Percentiles rank a stretch among this genome's conserved stretches.
phyloP scores from a whole-genome alignment of 2,888 invertebrate species.

The Cepaea hortensis region DNA sequence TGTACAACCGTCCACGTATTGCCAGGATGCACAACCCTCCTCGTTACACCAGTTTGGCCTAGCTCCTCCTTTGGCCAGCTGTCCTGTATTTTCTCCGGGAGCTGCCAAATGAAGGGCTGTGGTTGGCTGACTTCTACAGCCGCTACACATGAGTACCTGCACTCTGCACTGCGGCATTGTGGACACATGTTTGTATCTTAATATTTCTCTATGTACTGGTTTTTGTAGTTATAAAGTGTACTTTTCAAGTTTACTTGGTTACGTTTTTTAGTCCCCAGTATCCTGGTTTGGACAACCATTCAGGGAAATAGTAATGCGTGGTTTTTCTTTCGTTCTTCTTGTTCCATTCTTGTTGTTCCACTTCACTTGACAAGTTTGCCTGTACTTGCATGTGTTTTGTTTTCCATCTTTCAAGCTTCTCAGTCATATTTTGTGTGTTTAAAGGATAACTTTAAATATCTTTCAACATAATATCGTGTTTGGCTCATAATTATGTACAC shows the following conservation, averaged over 20 bases:
- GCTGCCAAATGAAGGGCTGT: slow-evolving; percentile 81
- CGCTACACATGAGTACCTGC: neutral
- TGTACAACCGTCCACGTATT: too few relatives aligned
- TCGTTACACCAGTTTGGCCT: neutral
- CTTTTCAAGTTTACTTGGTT: neutral
- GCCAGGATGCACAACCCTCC: too few relatives aligned
- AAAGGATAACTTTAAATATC: too few relatives aligned
- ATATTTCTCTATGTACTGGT: neutral
- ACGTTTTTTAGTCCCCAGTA: neutral
- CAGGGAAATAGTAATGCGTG: neutral
- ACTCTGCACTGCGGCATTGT: neutral
- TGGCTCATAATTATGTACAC: too few relatives aligned
- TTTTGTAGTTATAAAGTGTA: neutral
- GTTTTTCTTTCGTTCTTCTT: too few relatives aligned
- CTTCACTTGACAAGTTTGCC: too few relatives aligned
- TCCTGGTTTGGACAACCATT: neutral
- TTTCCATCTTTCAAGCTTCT: too few relatives aligned
- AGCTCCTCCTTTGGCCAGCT: slow-evolving; percentile 78
- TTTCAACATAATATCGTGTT: too few relatives aligned
- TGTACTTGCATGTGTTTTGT: too few relatives aligned
- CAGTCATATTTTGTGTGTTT: too few relatives aligned
- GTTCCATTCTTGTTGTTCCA: too few relatives aligned
- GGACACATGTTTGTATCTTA: neutral
- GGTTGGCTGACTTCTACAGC: slow-evolving; percentile 45
- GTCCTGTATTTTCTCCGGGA: slow-evolving; percentile 74